Conservation (phyloP, 2,113 vertebrate genomes). For the Taxidea taxus region DNA sequence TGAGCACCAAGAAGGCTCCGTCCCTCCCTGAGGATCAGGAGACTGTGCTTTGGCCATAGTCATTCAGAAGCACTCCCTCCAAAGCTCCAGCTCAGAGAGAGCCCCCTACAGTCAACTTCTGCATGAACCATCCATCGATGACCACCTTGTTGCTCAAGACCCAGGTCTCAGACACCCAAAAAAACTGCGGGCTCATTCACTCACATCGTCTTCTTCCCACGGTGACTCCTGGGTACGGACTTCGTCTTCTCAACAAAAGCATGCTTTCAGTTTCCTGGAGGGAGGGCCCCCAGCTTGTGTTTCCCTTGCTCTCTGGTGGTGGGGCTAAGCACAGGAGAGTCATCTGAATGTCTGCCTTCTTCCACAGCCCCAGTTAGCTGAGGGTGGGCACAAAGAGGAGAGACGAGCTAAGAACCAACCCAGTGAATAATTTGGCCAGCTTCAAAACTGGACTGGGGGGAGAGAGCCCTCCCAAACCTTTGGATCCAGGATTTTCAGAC, state of each 20-base stretch:
- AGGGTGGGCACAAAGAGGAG: too few species aligned
- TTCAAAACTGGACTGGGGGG: background rate
- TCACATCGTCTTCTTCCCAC: background rate
- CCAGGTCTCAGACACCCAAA: background rate
- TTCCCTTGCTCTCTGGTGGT: background rate
- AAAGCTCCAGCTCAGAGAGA: background rate
- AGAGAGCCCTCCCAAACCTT: background rate
- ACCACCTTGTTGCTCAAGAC: background rate
- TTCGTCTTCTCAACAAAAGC: background rate
- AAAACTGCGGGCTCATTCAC: background rate
- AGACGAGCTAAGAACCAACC: background rate
- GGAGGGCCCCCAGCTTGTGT: background rate
- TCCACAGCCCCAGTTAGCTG: background rate
- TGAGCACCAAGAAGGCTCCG: background rate
- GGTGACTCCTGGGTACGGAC: background rate
- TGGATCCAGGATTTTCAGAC: background rate
- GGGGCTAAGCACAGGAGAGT: background rate
- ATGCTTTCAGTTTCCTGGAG: background rate
- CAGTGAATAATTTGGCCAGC: background rate
- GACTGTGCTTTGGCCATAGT: background rate
- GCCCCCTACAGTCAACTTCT: background rate
- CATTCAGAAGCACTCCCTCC: background rate
- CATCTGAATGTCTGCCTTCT: background rate
- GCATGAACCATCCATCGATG: background rate
- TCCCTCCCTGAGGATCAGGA: background rate